Conservation (phyloP, 2,113 vertebrate genomes). For the Mellivora capensis region DNA sequence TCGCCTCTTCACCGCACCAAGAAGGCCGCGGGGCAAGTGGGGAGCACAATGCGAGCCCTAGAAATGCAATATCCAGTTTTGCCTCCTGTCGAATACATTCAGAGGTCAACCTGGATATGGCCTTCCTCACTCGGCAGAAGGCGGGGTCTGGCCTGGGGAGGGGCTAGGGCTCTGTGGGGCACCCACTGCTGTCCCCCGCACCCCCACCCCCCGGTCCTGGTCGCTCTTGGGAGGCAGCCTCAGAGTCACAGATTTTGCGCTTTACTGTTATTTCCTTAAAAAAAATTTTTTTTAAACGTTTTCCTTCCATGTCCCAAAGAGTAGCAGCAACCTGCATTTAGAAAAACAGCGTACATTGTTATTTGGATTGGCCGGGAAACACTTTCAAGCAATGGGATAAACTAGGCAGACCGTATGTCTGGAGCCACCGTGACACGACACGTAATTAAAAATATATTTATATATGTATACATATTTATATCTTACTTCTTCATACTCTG, state of each 20-base stretch:
- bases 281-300: slow-evolving; percentile 29
- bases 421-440: slow-evolving; percentile 49
- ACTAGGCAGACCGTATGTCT: slow-evolving; percentile 33
- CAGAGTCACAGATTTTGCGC: slow-evolving; percentile 26
- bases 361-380: slow-evolving; percentile 31
- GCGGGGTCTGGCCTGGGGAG: neutral
- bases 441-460: slow-evolving; percentile 76
- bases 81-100: neutral
- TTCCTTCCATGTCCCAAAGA: slow-evolving; percentile 60
- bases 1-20: neutral
- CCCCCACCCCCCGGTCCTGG: no score
- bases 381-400: slow-evolving; percentile 11
- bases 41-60: slow-evolving; percentile 24
- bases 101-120: neutral
- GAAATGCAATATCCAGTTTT: neutral
- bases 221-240: neutral
- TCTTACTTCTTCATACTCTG: slow-evolving; percentile 37
- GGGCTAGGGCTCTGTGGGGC: neutral
- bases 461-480: slow-evolving; percentile 72
- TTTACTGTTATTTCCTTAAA: slow-evolving; percentile 47
- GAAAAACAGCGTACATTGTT: slow-evolving; percentile 26
- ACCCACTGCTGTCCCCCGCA: neutral
- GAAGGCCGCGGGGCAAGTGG: neutral
- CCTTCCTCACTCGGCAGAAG: neutral
- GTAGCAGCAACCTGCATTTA: slow-evolving; percentile 49